Evolutionary conservation across 2,888 invertebrate genomes (phyloP), one percentile per base, ranked within the genome.

Genomic region (Parthenolecanium corni): DNA sequence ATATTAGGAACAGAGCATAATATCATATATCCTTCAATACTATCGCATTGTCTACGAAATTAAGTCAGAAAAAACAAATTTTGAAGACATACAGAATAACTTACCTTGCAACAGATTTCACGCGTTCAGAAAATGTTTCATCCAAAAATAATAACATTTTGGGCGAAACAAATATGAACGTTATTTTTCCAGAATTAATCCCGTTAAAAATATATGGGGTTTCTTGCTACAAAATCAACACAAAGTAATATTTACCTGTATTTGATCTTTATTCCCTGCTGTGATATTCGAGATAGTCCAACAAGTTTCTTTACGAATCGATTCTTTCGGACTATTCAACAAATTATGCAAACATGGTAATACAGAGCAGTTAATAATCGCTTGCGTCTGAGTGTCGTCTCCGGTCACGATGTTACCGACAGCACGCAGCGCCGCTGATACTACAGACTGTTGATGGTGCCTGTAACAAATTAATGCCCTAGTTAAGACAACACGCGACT

Each of bases 341-440:
- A 96, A 79, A 72, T 86, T 86, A 67, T 87, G 78, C 65, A 91
- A 77, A 72, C 88, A 88, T 1, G 87, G 88, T 70, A 97, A 76
- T 54, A 91, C 94, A 68, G 85, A 84, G 73, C 92, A 92, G 76
- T 92, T 92, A 53, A 97, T 78, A 67, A 95, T 86, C 12, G 92
- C 86, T 77, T 96, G 95, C 52, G 96, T 96, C 77, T 96, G 96
- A 62, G 86, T 80, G 74, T 96, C 96, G 74, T 94, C 92, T 36
- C 96, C 96, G 0, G 96, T 96, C 52, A 96, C 95, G 69, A 97
- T 93, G 75, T 97, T 97, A 51, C 96, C 96, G 3, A 95, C 93
- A n/a, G 95, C 95, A 61, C 96, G 79, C 65, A 97, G 74, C 5
- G 95, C 95, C 40, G 96, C 95, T 16, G 90, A 89, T 9, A 89